Percentiles rank a stretch among this genome's conserved stretches.
phyloP scores from a whole-genome alignment of 2,113 vertebrate genomes.

The Anseranas semipalmata region DNA sequence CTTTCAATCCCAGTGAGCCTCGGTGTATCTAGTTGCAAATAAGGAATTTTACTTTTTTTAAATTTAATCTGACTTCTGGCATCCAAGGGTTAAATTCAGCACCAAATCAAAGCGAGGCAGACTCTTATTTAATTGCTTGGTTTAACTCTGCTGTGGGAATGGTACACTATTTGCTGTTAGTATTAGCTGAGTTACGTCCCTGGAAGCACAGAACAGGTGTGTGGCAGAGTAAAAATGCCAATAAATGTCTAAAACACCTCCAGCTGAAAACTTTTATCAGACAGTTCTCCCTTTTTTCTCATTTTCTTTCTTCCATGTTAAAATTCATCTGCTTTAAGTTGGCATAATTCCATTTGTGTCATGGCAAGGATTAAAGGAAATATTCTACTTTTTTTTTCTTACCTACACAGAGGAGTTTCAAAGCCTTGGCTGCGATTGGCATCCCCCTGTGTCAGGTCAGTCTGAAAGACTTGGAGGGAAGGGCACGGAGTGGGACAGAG shows the following conservation, averaged over 20 bases:
- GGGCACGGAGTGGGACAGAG: fast-evolving
- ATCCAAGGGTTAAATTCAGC: neutral
- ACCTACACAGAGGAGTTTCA: neutral
- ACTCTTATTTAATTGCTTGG: neutral
- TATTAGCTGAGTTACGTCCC: neutral
- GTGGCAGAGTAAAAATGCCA: neutral
- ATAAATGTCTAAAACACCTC: neutral
- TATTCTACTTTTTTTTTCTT: neutral
- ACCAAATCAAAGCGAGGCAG: neutral
- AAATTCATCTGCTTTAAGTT: neutral
- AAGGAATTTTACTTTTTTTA: neutral
- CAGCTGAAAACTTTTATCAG: neutral
- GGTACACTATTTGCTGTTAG: neutral
- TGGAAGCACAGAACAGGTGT: neutral
- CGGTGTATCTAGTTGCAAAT: neutral
- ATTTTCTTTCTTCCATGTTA: neutral
- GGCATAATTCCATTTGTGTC: neutral
- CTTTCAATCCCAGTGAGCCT: neutral
- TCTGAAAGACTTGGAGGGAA: neutral
- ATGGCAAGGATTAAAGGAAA: neutral
- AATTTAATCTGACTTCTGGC: neutral
- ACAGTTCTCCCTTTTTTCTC: neutral
- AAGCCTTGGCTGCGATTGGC: fast-evolving
- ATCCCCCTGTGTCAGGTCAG: fast-evolving
- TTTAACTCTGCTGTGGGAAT: neutral